Evolutionary conservation across 2,797 vertebrate species (phyloP).

Genomic region (Iguana delicatissima): DNA sequence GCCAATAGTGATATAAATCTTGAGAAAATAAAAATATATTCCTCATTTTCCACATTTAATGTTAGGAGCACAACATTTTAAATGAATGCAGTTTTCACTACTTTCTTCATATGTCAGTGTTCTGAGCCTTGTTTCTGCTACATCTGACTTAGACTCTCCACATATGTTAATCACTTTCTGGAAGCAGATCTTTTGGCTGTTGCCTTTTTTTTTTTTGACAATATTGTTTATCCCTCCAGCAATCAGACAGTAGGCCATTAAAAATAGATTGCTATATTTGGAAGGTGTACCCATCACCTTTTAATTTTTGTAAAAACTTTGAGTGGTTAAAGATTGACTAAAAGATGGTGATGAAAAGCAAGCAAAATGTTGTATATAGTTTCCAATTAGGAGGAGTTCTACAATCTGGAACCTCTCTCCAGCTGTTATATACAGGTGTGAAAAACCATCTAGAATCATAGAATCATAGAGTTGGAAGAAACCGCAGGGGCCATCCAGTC

Average conservation of each 20-base stretch:
- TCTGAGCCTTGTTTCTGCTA: not conserved
- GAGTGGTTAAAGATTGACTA: slow-evolving; percentile 2
- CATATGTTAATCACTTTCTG: slow-evolving; percentile 35
- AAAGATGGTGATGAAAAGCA: not conserved
- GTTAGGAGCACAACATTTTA: not conserved
- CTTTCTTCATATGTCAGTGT: not conserved
- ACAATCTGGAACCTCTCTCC: slow-evolving; percentile 12
- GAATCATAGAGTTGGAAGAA: no score
- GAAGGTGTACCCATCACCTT: slow-evolving; percentile 38
- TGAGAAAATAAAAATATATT: not conserved
- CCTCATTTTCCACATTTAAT: not conserved
- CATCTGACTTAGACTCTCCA: not conserved
- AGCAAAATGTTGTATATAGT: not conserved
- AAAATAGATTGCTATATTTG: slow-evolving; percentile 48
- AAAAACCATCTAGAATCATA: not conserved
- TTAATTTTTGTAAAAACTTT: not conserved
- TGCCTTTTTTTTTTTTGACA: slow-evolving; percentile 30
- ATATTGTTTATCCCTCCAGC: slow-evolving; percentile 69
- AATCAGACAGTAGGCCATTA: slow-evolving; percentile 61
- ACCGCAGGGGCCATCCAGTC: no score
- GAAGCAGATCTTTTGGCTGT: slow-evolving; percentile 42
- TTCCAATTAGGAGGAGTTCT: slow-evolving; percentile 19
- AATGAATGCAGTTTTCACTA: not conserved
- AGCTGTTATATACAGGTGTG: slow-evolving; percentile 23
- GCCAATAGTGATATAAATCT: not conserved